These are phyloP conservation scores for Tonatia bakeri DNA, from an alignment of 2,113 vertebrate genomes.

Conservation along the genomic window DNA sequence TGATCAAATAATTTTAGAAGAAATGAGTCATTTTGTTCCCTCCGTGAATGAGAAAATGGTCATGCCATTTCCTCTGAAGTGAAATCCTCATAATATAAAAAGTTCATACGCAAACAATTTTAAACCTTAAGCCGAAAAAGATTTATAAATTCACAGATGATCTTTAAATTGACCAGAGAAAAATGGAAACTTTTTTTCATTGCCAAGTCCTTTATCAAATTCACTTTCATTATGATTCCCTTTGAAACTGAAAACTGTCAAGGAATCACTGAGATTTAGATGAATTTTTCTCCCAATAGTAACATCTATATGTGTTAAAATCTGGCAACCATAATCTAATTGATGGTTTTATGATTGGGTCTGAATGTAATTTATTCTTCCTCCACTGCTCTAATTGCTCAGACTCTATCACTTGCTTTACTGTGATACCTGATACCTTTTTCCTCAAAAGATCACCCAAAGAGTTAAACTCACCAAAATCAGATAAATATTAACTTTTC, in stretches of 20 bases:
- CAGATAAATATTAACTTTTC: conserved; percentile 60
- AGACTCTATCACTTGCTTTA: conserved; percentile 60
- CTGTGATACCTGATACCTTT: conserved; percentile 56
- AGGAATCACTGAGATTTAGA: conserved; percentile 57
- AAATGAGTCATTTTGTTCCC: neutral
- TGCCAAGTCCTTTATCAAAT: conserved; percentile 51
- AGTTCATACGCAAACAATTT: neutral
- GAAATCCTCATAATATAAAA: neutral
- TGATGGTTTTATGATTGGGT: conserved; percentile 59
- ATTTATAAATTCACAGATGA: conserved; percentile 36
- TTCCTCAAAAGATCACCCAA: conserved; percentile 47
- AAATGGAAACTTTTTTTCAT: conserved; percentile 7
- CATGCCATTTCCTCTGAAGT: neutral
- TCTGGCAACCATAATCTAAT: conserved; percentile 64
- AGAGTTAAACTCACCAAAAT: conserved; percentile 42
- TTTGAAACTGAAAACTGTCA: conserved; percentile 72
- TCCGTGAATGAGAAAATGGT: neutral
- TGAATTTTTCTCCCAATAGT: conserved; percentile 40
- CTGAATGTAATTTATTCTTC: conserved; percentile 63
- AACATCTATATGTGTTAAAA: conserved; percentile 38
- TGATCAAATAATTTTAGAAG: neutral
- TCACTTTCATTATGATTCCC: conserved; percentile 30
- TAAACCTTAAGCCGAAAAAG: conserved; percentile 33
- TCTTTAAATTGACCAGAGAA: conserved; percentile 40
- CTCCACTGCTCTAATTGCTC: conserved; percentile 47